Percentiles rank a stretch among this genome's conserved stretches.
Evolutionary conservation across 1,140 invertebrate species (phyloP).

Genomic region (Helicorthomorpha holstii): DNA sequence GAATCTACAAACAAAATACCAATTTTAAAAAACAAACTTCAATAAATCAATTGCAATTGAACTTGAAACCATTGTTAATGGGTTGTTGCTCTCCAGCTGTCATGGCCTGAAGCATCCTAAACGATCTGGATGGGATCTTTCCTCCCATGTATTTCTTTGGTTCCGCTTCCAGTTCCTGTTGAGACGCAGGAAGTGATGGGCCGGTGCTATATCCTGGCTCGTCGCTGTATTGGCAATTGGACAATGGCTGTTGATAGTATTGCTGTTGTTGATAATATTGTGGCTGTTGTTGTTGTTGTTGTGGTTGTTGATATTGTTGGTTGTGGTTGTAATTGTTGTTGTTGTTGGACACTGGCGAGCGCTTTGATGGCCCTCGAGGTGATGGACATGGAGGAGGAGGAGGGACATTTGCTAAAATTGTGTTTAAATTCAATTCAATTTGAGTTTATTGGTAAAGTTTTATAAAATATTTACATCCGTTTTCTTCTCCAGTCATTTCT

Average conservation of each 20-base stretch:
- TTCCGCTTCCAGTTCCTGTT: slow-evolving; percentile 15
- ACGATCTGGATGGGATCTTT: slow-evolving; percentile 32
- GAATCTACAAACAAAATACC: no score
- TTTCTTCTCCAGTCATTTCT: slow-evolving; percentile 20
- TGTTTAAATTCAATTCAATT: no score
- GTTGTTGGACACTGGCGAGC: no score
- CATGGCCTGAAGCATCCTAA: slow-evolving; percentile 28
- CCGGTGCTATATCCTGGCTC: slow-evolving; percentile 9
- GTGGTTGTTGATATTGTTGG: neutral
- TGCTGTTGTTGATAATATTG: neutral
- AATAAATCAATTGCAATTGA: no score
- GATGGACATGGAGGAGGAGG: no score
- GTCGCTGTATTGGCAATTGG: slow-evolving; percentile 3
- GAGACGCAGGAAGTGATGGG: slow-evolving; percentile 14
- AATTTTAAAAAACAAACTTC: no score
- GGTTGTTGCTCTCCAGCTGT: no score
- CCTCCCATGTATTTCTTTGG: slow-evolving; percentile 25
- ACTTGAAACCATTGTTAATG: no score
- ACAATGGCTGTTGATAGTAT: neutral
- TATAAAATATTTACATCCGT: slow-evolving; percentile 5
- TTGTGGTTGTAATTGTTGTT: no score
- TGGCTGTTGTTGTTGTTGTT: neutral
- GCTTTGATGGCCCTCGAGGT: no score
- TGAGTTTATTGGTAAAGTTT: no score
- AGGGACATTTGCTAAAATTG: no score